Evolutionary conservation across 2,113 vertebrate genomes (phyloP), one percentile per base, ranked within the genome.

Genomic region (Zosterops japonicus): DNA sequence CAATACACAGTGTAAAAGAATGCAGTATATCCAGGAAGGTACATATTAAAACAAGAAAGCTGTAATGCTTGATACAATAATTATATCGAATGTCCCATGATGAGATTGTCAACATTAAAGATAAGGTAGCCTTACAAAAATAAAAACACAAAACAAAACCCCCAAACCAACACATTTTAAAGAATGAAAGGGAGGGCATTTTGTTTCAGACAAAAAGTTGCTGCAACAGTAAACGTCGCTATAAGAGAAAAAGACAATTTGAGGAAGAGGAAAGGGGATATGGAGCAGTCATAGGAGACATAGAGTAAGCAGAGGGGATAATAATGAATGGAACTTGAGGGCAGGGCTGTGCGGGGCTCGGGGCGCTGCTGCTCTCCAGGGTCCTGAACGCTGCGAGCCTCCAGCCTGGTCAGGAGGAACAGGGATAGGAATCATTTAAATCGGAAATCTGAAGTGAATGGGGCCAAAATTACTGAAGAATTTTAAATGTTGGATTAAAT

Each of bases 371-470:
- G 93, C 97, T 97, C 88, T 97, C 96, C 96, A 47, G 14, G 96
- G 96, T 97, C 3, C 96, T 97, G 95, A 90, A 74, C 2, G 0
- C 16, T 4, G 70, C 3, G 27, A 4, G 1, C 44, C 3, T 2
- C 14, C 2, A 1, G 21, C 6, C 1, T 1, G 6, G 9, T 1
- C 15, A 0, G 17, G 22, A 4, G 6, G 0, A 5, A 0, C 27
- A 3, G 2, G 9, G 1, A 5, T 6, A 9, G 7, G 8, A 13
- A 36, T 9, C 3, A 0, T 24, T 60, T 18, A 2, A 12, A 11
- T 0, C 4, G 41, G 27, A 39, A 41, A 68, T 61, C 35, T 20
- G 13, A 10, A 17, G 15, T 4, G 23, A 47, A 27, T 1, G 21
- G 15, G 13, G 31, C 4, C 25, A 22, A 13, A 55, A 22, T 5